A percentile compares a stretch with the other conserved stretches of the same genome.
These are phyloP conservation scores for Tetragonula clypearis DNA, from an alignment of 1,140 invertebrate genomes.

Conservation along the genomic window DNA sequence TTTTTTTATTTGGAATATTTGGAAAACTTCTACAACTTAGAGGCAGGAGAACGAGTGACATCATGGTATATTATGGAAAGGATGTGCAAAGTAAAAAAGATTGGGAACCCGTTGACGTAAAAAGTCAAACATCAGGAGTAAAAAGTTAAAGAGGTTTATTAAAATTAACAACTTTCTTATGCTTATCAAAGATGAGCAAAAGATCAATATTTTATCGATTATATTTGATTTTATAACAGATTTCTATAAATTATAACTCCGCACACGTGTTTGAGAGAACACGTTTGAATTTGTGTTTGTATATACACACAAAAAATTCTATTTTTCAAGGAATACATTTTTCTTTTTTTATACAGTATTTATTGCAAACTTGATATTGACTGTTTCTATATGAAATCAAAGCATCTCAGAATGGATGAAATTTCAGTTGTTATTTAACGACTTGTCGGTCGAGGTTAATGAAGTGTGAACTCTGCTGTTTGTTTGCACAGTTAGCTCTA, in stretches of 20 bases:
- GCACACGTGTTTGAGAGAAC: neutral
- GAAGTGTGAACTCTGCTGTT: conserved; percentile 5
- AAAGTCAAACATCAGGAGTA: too few relatives aligned
- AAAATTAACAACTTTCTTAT: too few relatives aligned
- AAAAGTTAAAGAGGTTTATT: too few relatives aligned
- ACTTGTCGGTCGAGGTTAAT: conserved; percentile 34
- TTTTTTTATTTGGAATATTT: too few relatives aligned
- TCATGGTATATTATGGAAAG: too few relatives aligned
- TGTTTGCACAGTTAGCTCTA: neutral
- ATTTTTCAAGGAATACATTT: too few relatives aligned
- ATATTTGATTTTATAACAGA: neutral
- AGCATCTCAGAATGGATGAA: neutral
- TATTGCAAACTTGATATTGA: conserved; percentile 13
- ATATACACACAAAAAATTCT: neutral
- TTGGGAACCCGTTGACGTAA: too few relatives aligned
- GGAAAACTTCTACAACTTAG: too few relatives aligned
- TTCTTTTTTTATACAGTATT: too few relatives aligned
- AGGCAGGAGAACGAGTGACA: too few relatives aligned
- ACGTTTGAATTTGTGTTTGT: neutral
- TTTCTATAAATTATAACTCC: neutral
- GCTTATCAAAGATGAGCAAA: neutral
- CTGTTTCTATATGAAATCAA: neutral
- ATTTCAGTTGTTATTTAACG: conserved; percentile 41
- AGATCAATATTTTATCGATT: neutral
- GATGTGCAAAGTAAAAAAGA: too few relatives aligned